Evolutionary conservation across 2,113 vertebrate species (phyloP).

Genomic region (Sylvilagus bachmani): DNA sequence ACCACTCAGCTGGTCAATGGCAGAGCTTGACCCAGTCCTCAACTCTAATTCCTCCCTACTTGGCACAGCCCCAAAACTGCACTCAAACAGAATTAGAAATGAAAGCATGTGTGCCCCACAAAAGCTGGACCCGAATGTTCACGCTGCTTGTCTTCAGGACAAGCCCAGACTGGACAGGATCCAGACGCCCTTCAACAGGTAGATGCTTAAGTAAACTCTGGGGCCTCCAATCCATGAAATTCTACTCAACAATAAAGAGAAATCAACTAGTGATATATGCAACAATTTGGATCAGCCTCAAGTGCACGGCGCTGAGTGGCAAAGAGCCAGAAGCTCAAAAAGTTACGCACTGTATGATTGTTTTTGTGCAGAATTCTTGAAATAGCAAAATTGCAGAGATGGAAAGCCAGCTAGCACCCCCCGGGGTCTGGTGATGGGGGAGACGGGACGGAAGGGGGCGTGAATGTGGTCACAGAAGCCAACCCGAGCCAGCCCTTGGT

Average conservation of each 20-base stretch:
- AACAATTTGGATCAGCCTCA: not conserved
- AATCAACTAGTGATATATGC: not conserved
- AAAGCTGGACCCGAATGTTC: not conserved
- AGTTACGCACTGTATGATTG: fast-evolving
- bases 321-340: not conserved
- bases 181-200: not conserved
- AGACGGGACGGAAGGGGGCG: not conserved
- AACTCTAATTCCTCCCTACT: not conserved
- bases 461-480: not conserved
- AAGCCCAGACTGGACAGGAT: not conserved
- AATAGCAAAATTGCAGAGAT: not conserved
- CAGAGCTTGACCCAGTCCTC: not conserved
- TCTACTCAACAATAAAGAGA: not conserved
- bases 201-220: not conserved
- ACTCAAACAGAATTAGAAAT: not conserved
- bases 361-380: not conserved
- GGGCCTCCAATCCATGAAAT: not conserved
- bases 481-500: fast-evolving
- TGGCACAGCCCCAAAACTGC: not conserved
- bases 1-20: not conserved
- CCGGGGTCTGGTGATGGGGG: not conserved
- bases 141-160: not conserved
- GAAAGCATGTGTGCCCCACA: not conserved
- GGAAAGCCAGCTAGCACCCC: not conserved
- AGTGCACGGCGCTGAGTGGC: not conserved